These are phyloP conservation scores for Cloeon dipterum DNA, from an alignment of 2,888 invertebrate genomes.

Conservation along the genomic window DNA sequence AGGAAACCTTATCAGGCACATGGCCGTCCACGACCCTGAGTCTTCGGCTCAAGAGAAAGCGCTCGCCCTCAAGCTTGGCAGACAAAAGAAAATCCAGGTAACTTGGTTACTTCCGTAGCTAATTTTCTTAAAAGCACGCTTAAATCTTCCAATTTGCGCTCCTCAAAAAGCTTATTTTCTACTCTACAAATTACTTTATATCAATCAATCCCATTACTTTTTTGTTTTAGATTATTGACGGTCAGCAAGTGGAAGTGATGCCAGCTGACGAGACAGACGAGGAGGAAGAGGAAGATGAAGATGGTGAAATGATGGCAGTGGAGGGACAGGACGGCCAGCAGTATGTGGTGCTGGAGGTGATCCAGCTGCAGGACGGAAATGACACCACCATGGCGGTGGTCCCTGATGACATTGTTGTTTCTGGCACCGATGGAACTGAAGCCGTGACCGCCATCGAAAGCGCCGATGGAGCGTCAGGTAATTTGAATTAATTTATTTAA, in stretches of 20 bases:
- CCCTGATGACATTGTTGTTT: too few species aligned
- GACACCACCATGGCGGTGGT: too few species aligned
- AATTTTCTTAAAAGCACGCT: too few species aligned
- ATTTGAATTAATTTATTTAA: too few species aligned
- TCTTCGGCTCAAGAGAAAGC: conserved; percentile 49
- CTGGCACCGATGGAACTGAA: too few species aligned
- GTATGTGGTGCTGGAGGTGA: conserved; percentile 76
- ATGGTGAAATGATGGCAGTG: conserved; percentile 38
- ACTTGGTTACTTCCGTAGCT: too few species aligned
- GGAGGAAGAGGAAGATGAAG: conserved; percentile 22
- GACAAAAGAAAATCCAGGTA: conserved; percentile 47
- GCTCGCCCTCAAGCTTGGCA: conserved; percentile 50
- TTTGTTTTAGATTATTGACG: conserved; percentile 13
- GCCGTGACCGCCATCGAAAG: too few species aligned
- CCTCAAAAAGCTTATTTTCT: too few species aligned
- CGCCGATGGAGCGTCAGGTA: too few species aligned
- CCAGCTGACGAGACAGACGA: conserved; percentile 13
- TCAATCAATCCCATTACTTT: too few species aligned
- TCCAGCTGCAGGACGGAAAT: conserved; percentile 45
- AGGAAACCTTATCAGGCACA: conserved; percentile 78
- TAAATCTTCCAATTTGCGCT: too few species aligned
- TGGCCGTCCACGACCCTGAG: conserved; percentile 77
- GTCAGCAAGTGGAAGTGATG: conserved; percentile 21
- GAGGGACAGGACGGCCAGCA: conserved; percentile 55
- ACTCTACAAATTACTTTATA: too few species aligned